Evolutionary conservation across 2,888 invertebrate species (phyloP), one percentile per base, ranked within the genome.

Genomic region (Yponomeuta malinellus): DNA sequence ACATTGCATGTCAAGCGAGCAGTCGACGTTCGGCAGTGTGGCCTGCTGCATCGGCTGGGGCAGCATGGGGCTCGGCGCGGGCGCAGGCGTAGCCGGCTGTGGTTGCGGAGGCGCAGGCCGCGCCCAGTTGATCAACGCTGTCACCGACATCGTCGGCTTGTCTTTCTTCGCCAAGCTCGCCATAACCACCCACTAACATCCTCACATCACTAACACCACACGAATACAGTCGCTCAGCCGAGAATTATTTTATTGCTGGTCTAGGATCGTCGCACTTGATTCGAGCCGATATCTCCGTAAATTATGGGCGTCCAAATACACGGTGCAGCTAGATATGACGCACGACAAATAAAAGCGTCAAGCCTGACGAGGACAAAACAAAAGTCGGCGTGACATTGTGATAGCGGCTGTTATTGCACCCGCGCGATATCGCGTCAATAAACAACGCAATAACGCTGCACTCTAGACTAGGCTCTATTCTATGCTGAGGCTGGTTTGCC

Each of bases 141-240:
- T 95, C 83, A 96, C 96, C 85, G 96, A 96, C 95, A 96, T 96
- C 93, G 96, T 96, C 81, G 96, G 96, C 86, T 96, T 96, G 89
- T 96, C 96, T 92, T 96, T 96, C 93, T 96, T 96, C 94, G 96
- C 95, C 95, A 96, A 80, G 81, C 88, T 88, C 81, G 92, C 90
- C 92, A 92, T 91, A 84, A 84, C 89, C 83, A 86, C 84, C 76
- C 85, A 88, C 87, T 86, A 89, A 76, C 84, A 88, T 88, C 88
- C 88, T 90, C 89, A 89, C 90, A 89, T 89, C 88, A 92, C 92
- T 89, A 83, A 77, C 78, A 81, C 84, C 10, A 63, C n/a, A 23
- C 69, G 23, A 48, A 12, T 31, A 52, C 23, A 29, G 4, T 69
- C 10, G 33, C 15, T 29, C 10, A 10, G 10, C 10, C 31, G 29